Evolutionary conservation across 2,888 invertebrate species (phyloP).

Genomic region (Rhamnusium bicolor): DNA sequence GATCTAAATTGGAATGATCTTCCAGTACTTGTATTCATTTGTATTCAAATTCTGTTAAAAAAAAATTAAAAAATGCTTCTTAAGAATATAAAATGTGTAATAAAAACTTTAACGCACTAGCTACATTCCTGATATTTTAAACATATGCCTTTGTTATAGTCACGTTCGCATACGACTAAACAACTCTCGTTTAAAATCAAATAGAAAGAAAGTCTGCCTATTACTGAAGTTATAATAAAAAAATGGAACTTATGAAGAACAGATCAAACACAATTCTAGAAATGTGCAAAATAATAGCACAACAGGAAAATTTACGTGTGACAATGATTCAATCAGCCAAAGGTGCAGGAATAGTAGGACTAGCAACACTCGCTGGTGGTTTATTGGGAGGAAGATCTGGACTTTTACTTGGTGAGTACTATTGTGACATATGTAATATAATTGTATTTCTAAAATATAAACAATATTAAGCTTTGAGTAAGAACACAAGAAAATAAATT

Average conservation of each 20-base stretch:
- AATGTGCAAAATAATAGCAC: slow-evolving; percentile 23
- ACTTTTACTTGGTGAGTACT: slow-evolving; percentile 29
- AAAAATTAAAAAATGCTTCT: too few relatives aligned
- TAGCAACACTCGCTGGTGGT: slow-evolving; percentile 11
- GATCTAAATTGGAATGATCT: too few relatives aligned
- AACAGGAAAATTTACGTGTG: slow-evolving; percentile 35
- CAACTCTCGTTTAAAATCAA: too few relatives aligned
- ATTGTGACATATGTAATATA: neutral
- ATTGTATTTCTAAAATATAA: neutral
- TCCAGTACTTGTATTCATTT: too few relatives aligned
- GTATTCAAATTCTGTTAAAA: too few relatives aligned
- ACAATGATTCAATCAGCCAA: slow-evolving; percentile 18
- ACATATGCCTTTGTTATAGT: too few relatives aligned
- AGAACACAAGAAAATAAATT: too few relatives aligned
- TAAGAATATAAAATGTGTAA: too few relatives aligned
- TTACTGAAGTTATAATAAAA: neutral
- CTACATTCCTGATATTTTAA: too few relatives aligned
- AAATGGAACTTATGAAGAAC: neutral
- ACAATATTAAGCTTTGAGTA: too few relatives aligned
- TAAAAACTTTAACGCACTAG: too few relatives aligned
- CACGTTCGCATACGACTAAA: too few relatives aligned
- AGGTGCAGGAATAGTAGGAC: slow-evolving; percentile 28
- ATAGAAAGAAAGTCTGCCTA: neutral
- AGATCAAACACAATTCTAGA: slow-evolving; percentile 14
- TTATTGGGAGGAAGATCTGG: slow-evolving; percentile 24